These are phyloP conservation scores for Dryobota labecula DNA, from an alignment of 2,888 invertebrate genomes.

Conservation along the genomic window DNA sequence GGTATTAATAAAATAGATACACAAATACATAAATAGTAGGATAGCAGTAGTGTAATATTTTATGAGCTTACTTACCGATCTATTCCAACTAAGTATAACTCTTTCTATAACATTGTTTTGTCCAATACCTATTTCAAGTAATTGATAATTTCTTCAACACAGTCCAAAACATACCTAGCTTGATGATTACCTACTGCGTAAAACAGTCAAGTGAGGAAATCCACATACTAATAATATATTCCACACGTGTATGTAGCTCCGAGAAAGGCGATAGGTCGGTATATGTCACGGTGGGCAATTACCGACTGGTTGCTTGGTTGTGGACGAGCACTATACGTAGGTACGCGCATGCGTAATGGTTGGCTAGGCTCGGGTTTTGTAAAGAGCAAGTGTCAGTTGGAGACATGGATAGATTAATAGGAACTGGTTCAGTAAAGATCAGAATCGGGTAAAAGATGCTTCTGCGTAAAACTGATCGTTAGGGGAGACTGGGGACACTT, in stretches of 20 bases:
- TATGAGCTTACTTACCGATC: neutral
- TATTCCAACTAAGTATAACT: neutral
- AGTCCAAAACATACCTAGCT: slow-evolving; percentile 7
- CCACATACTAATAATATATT: slow-evolving; percentile 47
- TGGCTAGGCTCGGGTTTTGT: slow-evolving; percentile 17
- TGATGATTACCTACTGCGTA: slow-evolving; percentile 2
- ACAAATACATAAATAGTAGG: no score
- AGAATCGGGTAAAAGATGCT: slow-evolving; percentile 8
- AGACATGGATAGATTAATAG: slow-evolving; percentile 13
- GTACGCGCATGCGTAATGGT: slow-evolving; percentile 33
- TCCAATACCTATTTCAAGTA: neutral
- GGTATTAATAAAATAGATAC: no score
- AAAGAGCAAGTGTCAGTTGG: slow-evolving; percentile 54
- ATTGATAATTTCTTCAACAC: neutral
- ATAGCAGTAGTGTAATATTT: no score
- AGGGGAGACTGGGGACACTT: no score
- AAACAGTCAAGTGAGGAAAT: slow-evolving; percentile 44
- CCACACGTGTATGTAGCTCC: slow-evolving; percentile 41
- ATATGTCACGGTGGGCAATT: slow-evolving; percentile 56
- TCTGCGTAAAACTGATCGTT: neutral
- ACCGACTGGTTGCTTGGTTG: slow-evolving; percentile 32
- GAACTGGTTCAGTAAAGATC: slow-evolving; percentile 43
- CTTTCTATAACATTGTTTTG: neutral
- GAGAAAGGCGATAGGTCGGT: slow-evolving; percentile 59
- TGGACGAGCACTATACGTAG: slow-evolving; percentile 19